Evolutionary conservation across 1,140 invertebrate genomes (phyloP), one percentile per base, ranked within the genome.

Genomic region (Ridgeia piscesae): DNA sequence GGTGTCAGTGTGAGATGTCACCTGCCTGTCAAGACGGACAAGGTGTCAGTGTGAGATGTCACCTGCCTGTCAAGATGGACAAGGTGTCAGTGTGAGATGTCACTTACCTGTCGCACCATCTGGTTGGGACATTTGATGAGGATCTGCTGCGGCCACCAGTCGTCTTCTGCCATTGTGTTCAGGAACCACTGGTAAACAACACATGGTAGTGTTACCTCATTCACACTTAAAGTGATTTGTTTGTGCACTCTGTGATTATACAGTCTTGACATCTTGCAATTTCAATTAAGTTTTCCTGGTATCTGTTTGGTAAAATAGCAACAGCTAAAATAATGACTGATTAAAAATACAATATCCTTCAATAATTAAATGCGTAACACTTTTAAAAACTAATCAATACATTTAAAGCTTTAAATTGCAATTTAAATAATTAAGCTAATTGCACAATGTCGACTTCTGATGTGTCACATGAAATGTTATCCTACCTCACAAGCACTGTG

Each of bases 81-180:
- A 50, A 14, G 27, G 8, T 50, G 21, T 8, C 8, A 50, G 48
- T 50, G 48, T 11, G 48, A 50, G n/a, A n/a, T n/a, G n/a, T n/a
- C 88, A 92, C 98, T 88, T 88, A 98, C 98, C 96, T 99, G 98
- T 91, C 98, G 96, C 50, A 99, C 98, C 97, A 98, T 98, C 96
- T 99, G 98, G 97, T 99, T 99, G 9, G 98, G 98, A 96, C 98
- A 99, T 96, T 98, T 98, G 94, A 99, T 98, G 94, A 99, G 96
- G 93, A 99, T 98, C 96, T 99, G 98, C 93, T 99, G 97, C 1
- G 98, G 98, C 98, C 98, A 99, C 97, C 98, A 98, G 34, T 98
- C 98, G 95, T 98, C 97, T 92, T 97, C 96, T 0, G 98, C 98
- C 98, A 99, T 99, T 94, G 98, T 97, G 93, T 98, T 97, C 33